A percentile compares a stretch with the other conserved stretches of the same genome.
These are phyloP conservation scores for Alethe diademata DNA, from an alignment of 2,113 vertebrate genomes.

Conservation along the genomic window DNA sequence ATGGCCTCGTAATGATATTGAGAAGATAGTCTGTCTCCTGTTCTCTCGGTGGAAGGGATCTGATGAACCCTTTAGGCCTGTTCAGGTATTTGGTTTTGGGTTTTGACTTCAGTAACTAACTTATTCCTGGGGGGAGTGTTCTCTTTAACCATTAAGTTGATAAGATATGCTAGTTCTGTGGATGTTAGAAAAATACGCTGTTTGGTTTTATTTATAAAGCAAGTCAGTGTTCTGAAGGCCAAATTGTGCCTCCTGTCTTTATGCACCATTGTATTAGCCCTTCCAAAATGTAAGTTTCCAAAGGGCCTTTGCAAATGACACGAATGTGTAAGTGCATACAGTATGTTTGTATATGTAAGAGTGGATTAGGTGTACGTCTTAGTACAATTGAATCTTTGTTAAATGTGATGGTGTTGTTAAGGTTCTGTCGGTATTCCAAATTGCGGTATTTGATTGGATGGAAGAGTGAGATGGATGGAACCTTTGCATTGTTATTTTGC, in stretches of 20 bases:
- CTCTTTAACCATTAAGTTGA: background rate
- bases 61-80: slow-evolving; percentile 96
- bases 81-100: slow-evolving; percentile 82
- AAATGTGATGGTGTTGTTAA: background rate
- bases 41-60: slow-evolving; percentile 99
- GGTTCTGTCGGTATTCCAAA: background rate
- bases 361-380: background rate
- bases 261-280: background rate
- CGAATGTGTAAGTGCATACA: accelerated
- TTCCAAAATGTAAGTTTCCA: background rate
- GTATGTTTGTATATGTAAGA: background rate
- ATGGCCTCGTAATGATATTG: slow-evolving; percentile 98
- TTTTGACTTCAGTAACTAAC: background rate
- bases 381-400: background rate
- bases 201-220: background rate
- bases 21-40: slow-evolving; percentile 98
- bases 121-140: background rate
- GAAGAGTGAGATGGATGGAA: background rate
- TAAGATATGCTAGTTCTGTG: background rate
- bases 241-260: background rate
- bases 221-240: background rate
- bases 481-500: background rate
- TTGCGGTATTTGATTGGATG: background rate
- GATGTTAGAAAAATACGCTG: background rate
- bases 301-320: background rate